Evolutionary conservation across 1,140 invertebrate genomes (phyloP), one percentile per base, ranked within the genome.

Genomic region (Drosophila bocqueti): DNA sequence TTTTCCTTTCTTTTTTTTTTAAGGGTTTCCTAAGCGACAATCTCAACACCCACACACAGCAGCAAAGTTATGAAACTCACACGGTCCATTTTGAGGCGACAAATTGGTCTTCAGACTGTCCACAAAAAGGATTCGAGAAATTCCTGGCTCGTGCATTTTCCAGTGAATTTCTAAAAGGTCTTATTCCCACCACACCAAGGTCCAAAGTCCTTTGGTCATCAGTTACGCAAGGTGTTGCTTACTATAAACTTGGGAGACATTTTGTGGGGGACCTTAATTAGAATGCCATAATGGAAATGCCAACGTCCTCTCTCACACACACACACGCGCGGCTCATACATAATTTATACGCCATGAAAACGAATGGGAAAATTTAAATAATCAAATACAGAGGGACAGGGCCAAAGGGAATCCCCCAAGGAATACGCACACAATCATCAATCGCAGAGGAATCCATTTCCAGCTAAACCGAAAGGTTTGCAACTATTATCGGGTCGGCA

Each of bases 351-450:
- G 74, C 84, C 79, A 75, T 78, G 77, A 81, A 58, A 79, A 76
- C 78, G 67, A 81, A 77, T 77, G 64, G 57, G 64, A 49, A 65
- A 89, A 89, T 90, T 90, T 89, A 89, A 84, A 90, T 89, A 89
- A 89, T 90, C 81, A 85, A 90, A 90, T 85, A 54, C 52, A 43
- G 52, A 59, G 40, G 52, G 46, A 16, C 50, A 21, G 42, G n/a
- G 7, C 45, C 24, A 46, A 60, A 43, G 40, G 40, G 36, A 61
- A 31, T 16, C 21, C 38, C 47, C 62, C 36, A 24, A 49, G 50
- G 61, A 24, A 13, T 31, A 45, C 40, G 13, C 58, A 63, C 34
- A 50, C 38, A 78, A 74, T 76, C 62, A 50, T 45, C 62, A 60
- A 72, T 62, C 40, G 54, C 46, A 52, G 31, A 46, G 26, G 58